Percentiles rank a stretch among this genome's conserved stretches.
Evolutionary conservation across 1,140 invertebrate species (phyloP).

Genomic region (Drosophila albomicans): DNA sequence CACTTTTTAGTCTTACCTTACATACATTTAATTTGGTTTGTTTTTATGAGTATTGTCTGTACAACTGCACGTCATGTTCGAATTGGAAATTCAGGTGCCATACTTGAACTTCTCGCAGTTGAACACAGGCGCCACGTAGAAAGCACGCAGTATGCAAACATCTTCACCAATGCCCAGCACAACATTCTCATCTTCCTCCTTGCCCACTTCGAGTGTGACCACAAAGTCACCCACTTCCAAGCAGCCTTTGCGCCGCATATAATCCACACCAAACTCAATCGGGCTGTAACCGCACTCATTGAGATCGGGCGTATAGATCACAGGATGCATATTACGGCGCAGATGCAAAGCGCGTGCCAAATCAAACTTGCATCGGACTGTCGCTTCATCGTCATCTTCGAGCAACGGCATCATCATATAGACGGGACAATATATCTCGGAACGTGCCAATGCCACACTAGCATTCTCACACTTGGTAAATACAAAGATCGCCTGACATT

Average conservation of each 20-base stretch:
- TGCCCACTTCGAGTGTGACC: slow-evolving; percentile 72
- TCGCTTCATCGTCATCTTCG: slow-evolving; percentile 46
- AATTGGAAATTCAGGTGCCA: slow-evolving; percentile 43
- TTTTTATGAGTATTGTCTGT: slow-evolving; percentile 28
- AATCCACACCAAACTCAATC: slow-evolving; percentile 79
- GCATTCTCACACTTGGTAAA: slow-evolving; percentile 68
- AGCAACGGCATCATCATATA: slow-evolving; percentile 65
- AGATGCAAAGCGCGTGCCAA: slow-evolving; percentile 64
- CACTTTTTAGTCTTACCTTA: not conserved
- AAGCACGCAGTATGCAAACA: slow-evolving; percentile 73
- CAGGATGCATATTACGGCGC: slow-evolving; percentile 63
- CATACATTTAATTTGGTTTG: slow-evolving; percentile 57
- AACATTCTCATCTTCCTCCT: slow-evolving; percentile 71
- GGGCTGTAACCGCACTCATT: slow-evolving; percentile 65
- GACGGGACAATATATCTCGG: slow-evolving; percentile 79
- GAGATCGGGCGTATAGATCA: slow-evolving; percentile 66
- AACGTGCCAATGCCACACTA: slow-evolving; percentile 64
- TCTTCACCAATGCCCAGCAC: slow-evolving; percentile 67
- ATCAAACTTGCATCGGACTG: slow-evolving; percentile 60
- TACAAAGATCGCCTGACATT: slow-evolving; percentile 76
- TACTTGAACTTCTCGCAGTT: slow-evolving; percentile 77
- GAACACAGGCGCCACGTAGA: slow-evolving; percentile 66
- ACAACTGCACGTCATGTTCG: slow-evolving; percentile 49
- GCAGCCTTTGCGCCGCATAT: slow-evolving; percentile 64
- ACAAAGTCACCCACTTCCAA: slow-evolving; percentile 78